phyloP scores from a whole-genome alignment of 2,113 vertebrate species.

The Paramormyrops kingsleyae region DNA sequence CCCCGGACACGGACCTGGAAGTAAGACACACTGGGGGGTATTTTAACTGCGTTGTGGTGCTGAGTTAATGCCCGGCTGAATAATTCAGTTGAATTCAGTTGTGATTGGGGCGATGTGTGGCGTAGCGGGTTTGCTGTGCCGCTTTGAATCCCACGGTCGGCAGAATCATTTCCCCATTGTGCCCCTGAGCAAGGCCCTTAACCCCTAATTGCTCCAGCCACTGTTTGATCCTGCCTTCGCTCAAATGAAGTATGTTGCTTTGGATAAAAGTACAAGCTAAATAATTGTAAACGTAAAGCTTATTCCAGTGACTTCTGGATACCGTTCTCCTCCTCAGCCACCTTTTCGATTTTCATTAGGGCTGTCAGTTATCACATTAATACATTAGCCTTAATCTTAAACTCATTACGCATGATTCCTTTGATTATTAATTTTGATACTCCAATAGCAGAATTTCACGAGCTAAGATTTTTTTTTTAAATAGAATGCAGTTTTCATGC shows the following conservation, averaged over 20 bases:
- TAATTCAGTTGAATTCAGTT: background rate
- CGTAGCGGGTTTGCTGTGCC: background rate
- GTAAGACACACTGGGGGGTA: slow-evolving; percentile 40
- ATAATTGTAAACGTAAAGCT: background rate
- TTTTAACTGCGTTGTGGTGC: background rate
- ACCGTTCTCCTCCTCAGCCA: background rate
- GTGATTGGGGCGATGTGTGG: background rate
- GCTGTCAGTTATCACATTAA: background rate
- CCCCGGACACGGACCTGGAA: slow-evolving; percentile 87
- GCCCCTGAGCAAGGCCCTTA: background rate
- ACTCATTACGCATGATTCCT: background rate
- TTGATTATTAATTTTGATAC: background rate
- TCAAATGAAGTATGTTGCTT: background rate
- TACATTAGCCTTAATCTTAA: background rate
- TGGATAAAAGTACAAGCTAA: background rate
- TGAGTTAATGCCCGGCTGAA: background rate
- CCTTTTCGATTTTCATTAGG: background rate
- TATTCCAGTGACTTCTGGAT: background rate
- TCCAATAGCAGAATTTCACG: background rate
- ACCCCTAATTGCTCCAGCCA: background rate
- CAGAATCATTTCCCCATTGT: background rate
- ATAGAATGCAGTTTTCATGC: background rate
- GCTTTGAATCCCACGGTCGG: background rate
- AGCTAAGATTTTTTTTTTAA: background rate
- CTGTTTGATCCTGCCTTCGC: background rate